Conservation (phyloP, 2,113 vertebrate genomes). For the Misgurnus anguillicaudatus region DNA sequence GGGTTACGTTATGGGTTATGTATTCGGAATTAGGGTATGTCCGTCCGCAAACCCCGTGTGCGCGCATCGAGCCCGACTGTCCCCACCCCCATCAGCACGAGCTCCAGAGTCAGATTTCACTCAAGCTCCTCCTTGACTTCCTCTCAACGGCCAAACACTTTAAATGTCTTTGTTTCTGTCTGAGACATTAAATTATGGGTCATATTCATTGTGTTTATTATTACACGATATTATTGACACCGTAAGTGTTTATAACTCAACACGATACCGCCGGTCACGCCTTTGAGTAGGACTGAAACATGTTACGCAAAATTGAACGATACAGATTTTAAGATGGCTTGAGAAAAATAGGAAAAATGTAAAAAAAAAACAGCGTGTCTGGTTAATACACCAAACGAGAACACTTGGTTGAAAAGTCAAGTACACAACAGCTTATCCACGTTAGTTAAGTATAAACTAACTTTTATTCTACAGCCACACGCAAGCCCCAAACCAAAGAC, state of each 20-base stretch:
- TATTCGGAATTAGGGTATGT: background rate
- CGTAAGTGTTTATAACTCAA: background rate
- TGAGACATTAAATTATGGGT: conserved; percentile 52
- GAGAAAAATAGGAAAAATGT: background rate
- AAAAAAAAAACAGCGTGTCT: background rate
- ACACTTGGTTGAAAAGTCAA: background rate
- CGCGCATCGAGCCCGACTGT: conserved; percentile 6
- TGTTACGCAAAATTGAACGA: background rate
- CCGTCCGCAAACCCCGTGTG: conserved; percentile 19
- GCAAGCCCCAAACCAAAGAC: background rate
- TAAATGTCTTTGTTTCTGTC: conserved; percentile 70
- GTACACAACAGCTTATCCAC: background rate
- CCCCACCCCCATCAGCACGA: conserved; percentile 51
- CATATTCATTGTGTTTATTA: background rate
- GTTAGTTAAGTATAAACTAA: background rate
- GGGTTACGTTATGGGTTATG: background rate
- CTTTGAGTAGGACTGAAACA: background rate
- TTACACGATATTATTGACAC: background rate
- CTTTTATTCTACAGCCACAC: background rate
- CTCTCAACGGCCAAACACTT: conserved; percentile 66
- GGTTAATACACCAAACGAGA: background rate
- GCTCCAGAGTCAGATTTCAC: conserved; percentile 73
- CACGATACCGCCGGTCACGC: background rate
- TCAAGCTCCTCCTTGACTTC: conserved; percentile 77
- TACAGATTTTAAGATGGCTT: background rate